Evolutionary conservation across 2,888 invertebrate genomes (phyloP).

Genomic region (Glyphotaelius pellucidus): DNA sequence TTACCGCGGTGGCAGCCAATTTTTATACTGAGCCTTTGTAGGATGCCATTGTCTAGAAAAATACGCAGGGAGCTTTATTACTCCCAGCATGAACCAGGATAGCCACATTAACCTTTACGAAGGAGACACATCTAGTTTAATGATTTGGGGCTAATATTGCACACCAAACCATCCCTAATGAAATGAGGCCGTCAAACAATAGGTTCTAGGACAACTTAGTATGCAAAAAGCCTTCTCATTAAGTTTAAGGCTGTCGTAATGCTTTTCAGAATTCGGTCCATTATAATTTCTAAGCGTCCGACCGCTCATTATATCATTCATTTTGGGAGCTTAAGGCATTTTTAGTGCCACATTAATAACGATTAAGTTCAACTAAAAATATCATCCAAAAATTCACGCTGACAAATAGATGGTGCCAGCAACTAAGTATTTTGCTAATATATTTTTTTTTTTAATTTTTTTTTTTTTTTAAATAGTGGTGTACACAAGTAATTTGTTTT

Average conservation of each 20-base stretch:
- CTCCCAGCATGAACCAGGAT: neutral
- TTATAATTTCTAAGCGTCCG: conserved; percentile 13
- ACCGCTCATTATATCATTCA: neutral
- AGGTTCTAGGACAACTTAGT: neutral
- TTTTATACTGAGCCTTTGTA: neutral
- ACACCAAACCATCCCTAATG: neutral
- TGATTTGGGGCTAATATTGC: neutral
- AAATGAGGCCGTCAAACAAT: neutral
- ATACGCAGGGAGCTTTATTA: neutral
- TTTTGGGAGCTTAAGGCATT: neutral
- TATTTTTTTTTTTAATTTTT: no score
- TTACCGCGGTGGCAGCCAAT: neutral
- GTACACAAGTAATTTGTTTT: no score
- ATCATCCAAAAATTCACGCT: neutral
- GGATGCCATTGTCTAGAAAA: neutral
- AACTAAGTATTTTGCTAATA: no score
- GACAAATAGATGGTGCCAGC: neutral
- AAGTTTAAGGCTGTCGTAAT: neutral
- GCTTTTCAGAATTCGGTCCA: neutral
- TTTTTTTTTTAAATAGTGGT: no score
- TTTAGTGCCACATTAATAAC: neutral
- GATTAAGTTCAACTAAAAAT: neutral
- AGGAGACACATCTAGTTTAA: neutral
- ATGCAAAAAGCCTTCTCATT: conserved; percentile 33
- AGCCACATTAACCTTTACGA: neutral